Percentiles rank a stretch among this genome's conserved stretches.
These are phyloP conservation scores for Phalera bucephala DNA, from an alignment of 2,888 invertebrate genomes.

Conservation along the genomic window DNA sequence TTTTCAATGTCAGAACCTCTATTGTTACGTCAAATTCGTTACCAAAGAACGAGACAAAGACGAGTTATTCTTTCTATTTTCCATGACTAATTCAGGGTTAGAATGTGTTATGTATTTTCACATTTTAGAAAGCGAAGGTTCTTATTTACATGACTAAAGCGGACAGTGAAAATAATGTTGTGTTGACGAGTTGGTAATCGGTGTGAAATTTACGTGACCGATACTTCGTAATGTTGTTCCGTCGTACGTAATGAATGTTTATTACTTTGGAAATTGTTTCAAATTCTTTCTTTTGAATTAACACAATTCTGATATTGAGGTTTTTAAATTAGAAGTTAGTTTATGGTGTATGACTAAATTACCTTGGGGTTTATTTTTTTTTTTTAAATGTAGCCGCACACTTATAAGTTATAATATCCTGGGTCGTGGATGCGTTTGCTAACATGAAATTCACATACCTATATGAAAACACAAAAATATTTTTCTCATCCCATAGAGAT, in stretches of 20 bases:
- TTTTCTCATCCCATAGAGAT: no score
- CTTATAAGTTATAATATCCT: no score
- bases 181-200: conserved; percentile 40
- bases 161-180: conserved; percentile 40
- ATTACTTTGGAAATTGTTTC: no score
- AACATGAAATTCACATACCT: no score
- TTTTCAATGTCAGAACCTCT: conserved; percentile 30
- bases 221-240: conserved; percentile 25
- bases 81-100: conserved; percentile 54
- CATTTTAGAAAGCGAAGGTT: conserved; percentile 79
- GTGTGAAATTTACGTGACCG: conserved; percentile 53
- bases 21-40: conserved; percentile 45
- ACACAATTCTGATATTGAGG: no score
- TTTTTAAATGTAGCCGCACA: no score
- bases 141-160: conserved; percentile 66
- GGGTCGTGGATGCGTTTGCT: no score
- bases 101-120: conserved; percentile 53
- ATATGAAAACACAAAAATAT: no score
- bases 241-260: conserved; percentile 15
- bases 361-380: no score
- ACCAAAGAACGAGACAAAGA: conserved; percentile 20
- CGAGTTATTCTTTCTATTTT: conserved; percentile 30
- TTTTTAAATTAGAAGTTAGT: no score
- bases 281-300: no score
- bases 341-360: no score